These are phyloP conservation scores for Caenorhabditis drosophilae DNA, from an alignment of 2,888 invertebrate species.

Conservation along the genomic window DNA sequence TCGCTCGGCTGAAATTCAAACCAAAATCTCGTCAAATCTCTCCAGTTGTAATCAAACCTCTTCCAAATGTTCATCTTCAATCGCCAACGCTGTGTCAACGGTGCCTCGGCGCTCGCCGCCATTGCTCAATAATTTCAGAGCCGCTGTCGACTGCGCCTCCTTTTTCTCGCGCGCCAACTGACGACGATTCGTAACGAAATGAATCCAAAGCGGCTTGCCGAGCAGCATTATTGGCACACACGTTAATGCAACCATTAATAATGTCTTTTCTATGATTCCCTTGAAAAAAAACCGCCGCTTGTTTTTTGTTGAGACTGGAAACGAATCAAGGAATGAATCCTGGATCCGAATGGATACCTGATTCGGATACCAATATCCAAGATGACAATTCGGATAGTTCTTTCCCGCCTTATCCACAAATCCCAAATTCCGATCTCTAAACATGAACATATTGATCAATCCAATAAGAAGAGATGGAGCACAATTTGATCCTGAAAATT, in stretches of 20 bases:
- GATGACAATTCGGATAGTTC: slow-evolving; percentile 49
- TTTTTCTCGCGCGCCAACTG: slow-evolving; percentile 8
- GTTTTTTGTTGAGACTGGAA: background rate
- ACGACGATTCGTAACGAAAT: slow-evolving; percentile 9
- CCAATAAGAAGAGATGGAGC: slow-evolving; percentile 68
- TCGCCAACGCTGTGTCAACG: slow-evolving; percentile 1
- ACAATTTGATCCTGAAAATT: slow-evolving; percentile 68
- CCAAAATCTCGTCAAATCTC: background rate
- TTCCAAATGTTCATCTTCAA: slow-evolving; percentile 9
- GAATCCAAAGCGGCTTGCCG: slow-evolving; percentile 59
- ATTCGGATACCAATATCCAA: slow-evolving; percentile 69
- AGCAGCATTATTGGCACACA: slow-evolving; percentile 67
- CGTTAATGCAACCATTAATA: slow-evolving; percentile 66
- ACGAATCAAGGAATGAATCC: slow-evolving; percentile 30
- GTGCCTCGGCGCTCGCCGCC: background rate
- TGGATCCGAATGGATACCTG: too few relatives aligned
- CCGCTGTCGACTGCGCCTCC: background rate
- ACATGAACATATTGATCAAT: slow-evolving; percentile 66
- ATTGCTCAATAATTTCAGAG: slow-evolving; percentile 7
- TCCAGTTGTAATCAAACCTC: background rate
- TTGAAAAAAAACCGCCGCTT: slow-evolving; percentile 30
- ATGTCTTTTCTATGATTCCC: slow-evolving; percentile 63
- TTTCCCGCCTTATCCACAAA: slow-evolving; percentile 34
- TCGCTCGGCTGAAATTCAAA: slow-evolving; percentile 4
- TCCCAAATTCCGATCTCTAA: slow-evolving; percentile 43